These are phyloP conservation scores for Labeo rohita DNA, from an alignment of 2,113 vertebrate genomes.

Conservation along the genomic window DNA sequence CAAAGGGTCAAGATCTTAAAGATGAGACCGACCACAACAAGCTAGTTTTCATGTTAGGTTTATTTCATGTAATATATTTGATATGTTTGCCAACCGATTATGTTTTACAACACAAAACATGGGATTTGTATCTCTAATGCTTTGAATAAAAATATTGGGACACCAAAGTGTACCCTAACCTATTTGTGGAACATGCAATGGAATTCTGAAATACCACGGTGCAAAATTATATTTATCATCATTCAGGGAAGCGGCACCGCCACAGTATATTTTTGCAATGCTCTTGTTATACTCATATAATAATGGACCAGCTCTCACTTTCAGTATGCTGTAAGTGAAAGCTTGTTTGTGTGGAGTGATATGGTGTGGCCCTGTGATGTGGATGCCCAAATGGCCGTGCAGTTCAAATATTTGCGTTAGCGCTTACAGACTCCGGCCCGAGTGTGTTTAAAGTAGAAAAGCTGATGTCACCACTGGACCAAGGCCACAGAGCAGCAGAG, in stretches of 20 bases:
- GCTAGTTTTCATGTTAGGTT: background rate
- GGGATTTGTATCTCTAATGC: too few relatives aligned
- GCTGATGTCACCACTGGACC: conserved; percentile 33
- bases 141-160: too few relatives aligned
- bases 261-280: background rate
- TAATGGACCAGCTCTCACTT: background rate
- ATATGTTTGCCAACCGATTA: background rate
- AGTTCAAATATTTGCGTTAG: conserved; percentile 28
- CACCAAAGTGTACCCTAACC: too few relatives aligned
- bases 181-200: background rate
- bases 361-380: conserved; percentile 3
- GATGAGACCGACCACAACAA: too few relatives aligned
- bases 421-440: background rate
- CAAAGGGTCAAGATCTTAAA: too few relatives aligned
- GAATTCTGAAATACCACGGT: background rate
- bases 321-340: background rate
- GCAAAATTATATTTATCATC: background rate
- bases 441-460: conserved; percentile 56
- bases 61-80: background rate
- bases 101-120: background rate
- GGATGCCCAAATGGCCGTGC: conserved; percentile 22
- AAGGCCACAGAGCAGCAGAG: conserved; percentile 34
- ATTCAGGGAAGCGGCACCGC: background rate
- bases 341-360: conserved; percentile 1
- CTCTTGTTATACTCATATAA: background rate